A percentile compares a stretch with the other conserved stretches of the same genome.
These are phyloP conservation scores for Heliornis fulica DNA, from an alignment of 2,113 vertebrate genomes.

Conservation along the genomic window DNA sequence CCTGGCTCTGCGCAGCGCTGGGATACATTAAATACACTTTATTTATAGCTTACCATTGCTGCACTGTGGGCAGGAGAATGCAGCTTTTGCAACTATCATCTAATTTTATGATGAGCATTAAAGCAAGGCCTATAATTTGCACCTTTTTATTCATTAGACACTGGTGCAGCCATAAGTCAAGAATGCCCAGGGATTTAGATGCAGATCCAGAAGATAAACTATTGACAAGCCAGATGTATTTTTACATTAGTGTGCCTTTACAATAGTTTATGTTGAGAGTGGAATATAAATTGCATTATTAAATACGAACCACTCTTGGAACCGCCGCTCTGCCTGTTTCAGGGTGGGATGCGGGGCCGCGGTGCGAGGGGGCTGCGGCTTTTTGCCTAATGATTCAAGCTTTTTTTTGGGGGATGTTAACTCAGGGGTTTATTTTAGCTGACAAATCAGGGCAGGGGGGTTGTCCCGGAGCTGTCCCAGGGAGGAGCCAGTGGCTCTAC, in stretches of 20 bases:
- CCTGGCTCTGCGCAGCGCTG: slow-evolving; percentile 74
- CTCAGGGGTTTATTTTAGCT: not conserved
- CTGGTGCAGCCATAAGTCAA: slow-evolving; percentile 82
- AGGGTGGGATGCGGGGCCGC: not conserved
- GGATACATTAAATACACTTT: slow-evolving; percentile 85
- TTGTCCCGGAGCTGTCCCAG: not conserved
- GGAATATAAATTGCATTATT: slow-evolving; percentile 88
- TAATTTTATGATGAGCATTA: slow-evolving; percentile 87
- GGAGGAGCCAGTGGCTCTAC: not conserved
- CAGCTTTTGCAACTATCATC: slow-evolving; percentile 82
- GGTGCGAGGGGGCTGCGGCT: not conserved
- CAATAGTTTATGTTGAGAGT: slow-evolving; percentile 85
- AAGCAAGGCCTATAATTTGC: slow-evolving; percentile 82
- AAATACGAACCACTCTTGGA: slow-evolving; percentile 78
- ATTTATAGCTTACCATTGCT: slow-evolving; percentile 79
- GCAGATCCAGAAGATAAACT: slow-evolving; percentile 85
- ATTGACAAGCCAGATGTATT: slow-evolving; percentile 87
- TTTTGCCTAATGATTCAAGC: slow-evolving; percentile 55
- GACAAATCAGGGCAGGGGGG: not conserved
- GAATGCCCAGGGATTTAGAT: slow-evolving; percentile 80
- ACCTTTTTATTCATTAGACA: slow-evolving; percentile 87
- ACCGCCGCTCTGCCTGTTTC: slow-evolving; percentile 32
- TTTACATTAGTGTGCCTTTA: slow-evolving; percentile 85
- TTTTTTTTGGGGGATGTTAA: not conserved
- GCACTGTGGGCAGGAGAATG: slow-evolving; percentile 79